Evolutionary conservation across 2,888 invertebrate species (phyloP).

Genomic region (Apeira syringaria): DNA sequence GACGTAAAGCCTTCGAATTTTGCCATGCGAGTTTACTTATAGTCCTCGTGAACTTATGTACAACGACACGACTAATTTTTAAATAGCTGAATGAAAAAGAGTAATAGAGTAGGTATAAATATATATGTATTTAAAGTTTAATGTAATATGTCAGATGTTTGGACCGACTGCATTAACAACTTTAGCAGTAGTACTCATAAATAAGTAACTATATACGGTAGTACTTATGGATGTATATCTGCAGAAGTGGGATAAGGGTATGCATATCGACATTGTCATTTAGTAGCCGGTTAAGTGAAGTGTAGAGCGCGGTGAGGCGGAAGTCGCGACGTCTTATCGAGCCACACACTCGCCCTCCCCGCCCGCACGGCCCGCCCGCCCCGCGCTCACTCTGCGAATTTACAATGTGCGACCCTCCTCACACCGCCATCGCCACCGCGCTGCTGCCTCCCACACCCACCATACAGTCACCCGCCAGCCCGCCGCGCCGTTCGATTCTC

Average conservation of each 20-base stretch:
- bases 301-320: slow-evolving; percentile 40
- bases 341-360: slow-evolving; percentile 43
- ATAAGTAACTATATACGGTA: no score
- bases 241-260: not conserved
- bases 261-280: not conserved
- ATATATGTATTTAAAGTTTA: no score
- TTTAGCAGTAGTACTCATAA: no score
- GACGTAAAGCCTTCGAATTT: not conserved
- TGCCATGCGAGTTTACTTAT: not conserved
- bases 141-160: no score
- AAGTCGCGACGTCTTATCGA: slow-evolving; percentile 54
- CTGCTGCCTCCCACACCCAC: slow-evolving; percentile 42
- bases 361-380: slow-evolving; percentile 24
- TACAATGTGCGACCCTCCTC: slow-evolving; percentile 63
- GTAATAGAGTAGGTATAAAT: no score
- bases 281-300: slow-evolving; percentile 13
- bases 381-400: slow-evolving; percentile 58
- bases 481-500: slow-evolving; percentile 18
- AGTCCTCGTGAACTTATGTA: no score
- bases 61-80: no score
- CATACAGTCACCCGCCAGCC: slow-evolving; percentile 30
- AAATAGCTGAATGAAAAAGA: no score
- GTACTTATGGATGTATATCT: no score
- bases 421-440: slow-evolving; percentile 24
- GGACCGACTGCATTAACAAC: no score